Conservation (phyloP, 2,113 vertebrate genomes). For the Ciconia stormi region DNA sequence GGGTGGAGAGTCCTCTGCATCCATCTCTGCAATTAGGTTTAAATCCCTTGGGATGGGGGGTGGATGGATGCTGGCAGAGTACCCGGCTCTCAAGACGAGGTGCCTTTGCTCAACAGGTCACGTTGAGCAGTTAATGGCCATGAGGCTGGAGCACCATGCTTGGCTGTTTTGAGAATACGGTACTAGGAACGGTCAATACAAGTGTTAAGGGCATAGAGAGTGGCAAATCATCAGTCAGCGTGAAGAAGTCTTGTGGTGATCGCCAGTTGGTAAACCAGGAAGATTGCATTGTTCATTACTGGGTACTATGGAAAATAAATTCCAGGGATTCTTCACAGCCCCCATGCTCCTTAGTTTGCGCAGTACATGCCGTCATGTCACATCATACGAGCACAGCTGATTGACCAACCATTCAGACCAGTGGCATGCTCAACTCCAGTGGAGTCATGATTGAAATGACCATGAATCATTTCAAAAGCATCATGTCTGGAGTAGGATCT, state of each 20-base stretch:
- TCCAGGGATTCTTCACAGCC: neutral
- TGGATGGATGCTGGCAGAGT: neutral
- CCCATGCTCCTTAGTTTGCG: neutral
- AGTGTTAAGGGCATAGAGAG: too few species aligned
- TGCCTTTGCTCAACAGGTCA: neutral
- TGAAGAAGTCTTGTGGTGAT: neutral
- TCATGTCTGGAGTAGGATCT: neutral
- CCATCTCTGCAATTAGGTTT: neutral
- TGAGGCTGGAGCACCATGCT: neutral
- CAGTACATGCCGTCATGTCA: neutral
- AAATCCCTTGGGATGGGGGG: neutral
- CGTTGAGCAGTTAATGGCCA: neutral
- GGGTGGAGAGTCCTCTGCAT: neutral
- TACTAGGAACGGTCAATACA: neutral
- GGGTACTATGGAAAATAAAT: neutral
- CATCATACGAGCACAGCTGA: accelerated
- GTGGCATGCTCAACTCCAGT: neutral
- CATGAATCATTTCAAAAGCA: neutral
- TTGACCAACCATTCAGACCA: neutral
- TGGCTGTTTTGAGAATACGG: neutral
- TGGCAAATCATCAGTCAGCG: neutral
- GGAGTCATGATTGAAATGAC: neutral
- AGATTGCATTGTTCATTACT: neutral
- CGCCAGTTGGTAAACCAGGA: neutral
- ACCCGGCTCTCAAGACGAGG: neutral